These are phyloP conservation scores for Troides aeacus DNA, from an alignment of 2,888 invertebrate species.

Conservation along the genomic window DNA sequence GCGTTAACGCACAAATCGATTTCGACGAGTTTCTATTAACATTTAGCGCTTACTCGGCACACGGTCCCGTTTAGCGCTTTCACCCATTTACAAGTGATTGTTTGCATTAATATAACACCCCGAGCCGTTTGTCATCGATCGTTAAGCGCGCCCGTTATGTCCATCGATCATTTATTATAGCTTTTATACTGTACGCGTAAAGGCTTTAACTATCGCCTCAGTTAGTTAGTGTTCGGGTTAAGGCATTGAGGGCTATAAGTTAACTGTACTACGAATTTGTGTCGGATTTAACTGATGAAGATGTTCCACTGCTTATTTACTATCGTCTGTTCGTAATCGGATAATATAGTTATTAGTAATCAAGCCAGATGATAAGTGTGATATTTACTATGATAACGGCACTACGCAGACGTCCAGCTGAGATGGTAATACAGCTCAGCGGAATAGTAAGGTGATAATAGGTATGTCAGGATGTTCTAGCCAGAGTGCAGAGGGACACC, in stretches of 20 bases:
- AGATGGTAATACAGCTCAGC: too few species aligned
- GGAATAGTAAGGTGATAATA: too few species aligned
- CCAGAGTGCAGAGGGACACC: too few species aligned
- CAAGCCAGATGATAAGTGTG: too few species aligned
- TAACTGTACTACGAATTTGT: background rate
- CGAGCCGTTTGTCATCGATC: slow-evolving; percentile 25
- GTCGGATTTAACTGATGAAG: background rate
- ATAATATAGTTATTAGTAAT: too few species aligned
- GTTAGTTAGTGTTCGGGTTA: background rate
- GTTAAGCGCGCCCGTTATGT: slow-evolving; percentile 15
- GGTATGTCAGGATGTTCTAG: too few species aligned
- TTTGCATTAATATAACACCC: slow-evolving; percentile 29
- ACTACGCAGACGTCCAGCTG: too few species aligned
- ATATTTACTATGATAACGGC: too few species aligned
- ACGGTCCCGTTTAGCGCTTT: slow-evolving; percentile 23
- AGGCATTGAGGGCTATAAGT: background rate
- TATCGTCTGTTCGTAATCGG: background rate
- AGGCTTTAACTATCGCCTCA: background rate
- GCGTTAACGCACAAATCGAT: too few species aligned
- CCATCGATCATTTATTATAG: slow-evolving; percentile 9
- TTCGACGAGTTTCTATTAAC: slow-evolving; percentile 16
- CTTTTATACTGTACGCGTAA: background rate
- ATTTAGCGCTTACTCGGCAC: slow-evolving; percentile 19
- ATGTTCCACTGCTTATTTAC: background rate
- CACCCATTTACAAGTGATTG: slow-evolving; percentile 30